Evolutionary conservation across 2,797 vertebrate species (phyloP).

Genomic region (Pteronotus mesoamericanus): DNA sequence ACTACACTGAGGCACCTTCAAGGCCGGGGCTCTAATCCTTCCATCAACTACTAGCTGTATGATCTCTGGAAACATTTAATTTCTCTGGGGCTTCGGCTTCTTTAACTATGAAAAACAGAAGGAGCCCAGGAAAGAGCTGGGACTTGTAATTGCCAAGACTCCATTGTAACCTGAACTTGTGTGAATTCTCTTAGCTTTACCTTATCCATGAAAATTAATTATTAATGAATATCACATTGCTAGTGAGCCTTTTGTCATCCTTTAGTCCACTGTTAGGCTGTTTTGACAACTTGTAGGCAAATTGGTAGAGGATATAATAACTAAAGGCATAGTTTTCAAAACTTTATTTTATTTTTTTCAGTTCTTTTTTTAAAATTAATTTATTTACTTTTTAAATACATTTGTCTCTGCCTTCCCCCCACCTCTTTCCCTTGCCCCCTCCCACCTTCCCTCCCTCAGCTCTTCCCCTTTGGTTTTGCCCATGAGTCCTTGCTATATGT

Average conservation of each 20-base stretch:
- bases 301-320: background rate
- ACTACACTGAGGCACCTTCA: background rate
- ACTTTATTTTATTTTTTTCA: too few species aligned
- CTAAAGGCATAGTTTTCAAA: constrained; percentile 15
- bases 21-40: background rate
- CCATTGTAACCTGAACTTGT: background rate
- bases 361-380: too few species aligned
- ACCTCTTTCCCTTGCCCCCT: too few species aligned
- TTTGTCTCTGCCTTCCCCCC: too few species aligned
- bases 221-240: background rate
- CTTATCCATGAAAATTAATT: background rate
- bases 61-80: background rate
- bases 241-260: background rate
- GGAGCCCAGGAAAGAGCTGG: background rate
- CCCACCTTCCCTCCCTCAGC: too few species aligned
- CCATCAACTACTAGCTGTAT: background rate
- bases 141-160: background rate
- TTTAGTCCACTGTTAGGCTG: background rate
- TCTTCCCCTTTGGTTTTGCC: too few species aligned
- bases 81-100: background rate
- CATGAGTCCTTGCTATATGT: too few species aligned
- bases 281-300: background rate
- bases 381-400: too few species aligned
- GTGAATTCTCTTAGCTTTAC: background rate
- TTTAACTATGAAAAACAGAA: background rate